phyloP scores from a whole-genome alignment of 2,888 invertebrate genomes.

The Bugula neritina region DNA sequence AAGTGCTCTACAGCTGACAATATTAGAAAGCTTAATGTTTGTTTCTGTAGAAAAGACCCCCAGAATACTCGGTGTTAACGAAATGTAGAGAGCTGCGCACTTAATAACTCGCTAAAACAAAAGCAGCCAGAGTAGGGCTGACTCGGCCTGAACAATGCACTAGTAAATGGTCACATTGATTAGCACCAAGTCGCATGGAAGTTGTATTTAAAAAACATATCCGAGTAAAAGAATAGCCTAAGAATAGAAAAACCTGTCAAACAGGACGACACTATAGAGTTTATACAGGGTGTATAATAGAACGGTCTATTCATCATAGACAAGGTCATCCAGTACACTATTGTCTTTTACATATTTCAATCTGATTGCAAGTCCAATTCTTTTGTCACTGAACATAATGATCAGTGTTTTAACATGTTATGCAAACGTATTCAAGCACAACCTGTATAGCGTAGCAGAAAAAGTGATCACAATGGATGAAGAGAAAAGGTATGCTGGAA shows the following conservation, averaged over 20 bases:
- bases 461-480: background rate
- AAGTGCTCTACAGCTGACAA: background rate
- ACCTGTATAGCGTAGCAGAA: background rate
- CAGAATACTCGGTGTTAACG: slow-evolving; percentile 11
- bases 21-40: background rate
- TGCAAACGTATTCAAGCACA: slow-evolving; percentile 20
- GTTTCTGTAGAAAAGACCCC: slow-evolving; percentile 2
- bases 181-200: slow-evolving; percentile 27
- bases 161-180: slow-evolving; percentile 20
- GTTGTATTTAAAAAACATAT: slow-evolving; percentile 26
- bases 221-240: slow-evolving; percentile 10
- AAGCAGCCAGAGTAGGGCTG: slow-evolving; percentile 16
- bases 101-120: slow-evolving; percentile 12
- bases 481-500: too few species aligned
- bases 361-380: slow-evolving; percentile 15
- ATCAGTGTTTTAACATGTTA: slow-evolving; percentile 26
- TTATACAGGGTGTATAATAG: background rate
- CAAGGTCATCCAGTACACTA: slow-evolving; percentile 21
- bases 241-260: background rate
- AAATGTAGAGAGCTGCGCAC: slow-evolving; percentile 22
- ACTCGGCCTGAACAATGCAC: slow-evolving; percentile 7
- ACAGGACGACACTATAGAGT: background rate
- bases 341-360: slow-evolving; percentile 26
- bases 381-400: slow-evolving; percentile 24
- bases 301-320: background rate